A percentile compares a stretch with the other conserved stretches of the same genome.
Evolutionary conservation across 2,797 vertebrate genomes (phyloP).

Genomic region (Bradypodion ventrale): DNA sequence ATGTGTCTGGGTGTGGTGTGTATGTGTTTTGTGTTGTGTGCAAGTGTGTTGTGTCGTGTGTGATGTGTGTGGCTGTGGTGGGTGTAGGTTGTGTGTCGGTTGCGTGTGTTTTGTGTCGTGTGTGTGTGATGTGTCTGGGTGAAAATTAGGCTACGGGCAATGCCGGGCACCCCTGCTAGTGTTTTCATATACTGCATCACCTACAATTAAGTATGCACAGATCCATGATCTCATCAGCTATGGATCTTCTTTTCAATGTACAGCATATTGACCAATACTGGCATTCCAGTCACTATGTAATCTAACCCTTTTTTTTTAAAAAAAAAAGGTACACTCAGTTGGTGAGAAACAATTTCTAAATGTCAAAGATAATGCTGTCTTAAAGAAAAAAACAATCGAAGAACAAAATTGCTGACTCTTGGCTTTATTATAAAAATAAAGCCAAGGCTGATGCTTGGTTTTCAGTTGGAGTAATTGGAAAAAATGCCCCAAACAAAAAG

Average conservation of each 20-base stretch:
- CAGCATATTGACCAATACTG: not conserved
- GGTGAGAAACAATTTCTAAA: slow-evolving; percentile 18
- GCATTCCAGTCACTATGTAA: not conserved
- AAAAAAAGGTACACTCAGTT: slow-evolving; percentile 1
- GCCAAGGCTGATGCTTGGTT: not conserved
- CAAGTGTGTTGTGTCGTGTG: too few relatives aligned
- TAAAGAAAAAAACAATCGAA: not conserved
- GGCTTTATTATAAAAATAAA: slow-evolving; percentile 7
- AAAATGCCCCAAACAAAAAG: not conserved
- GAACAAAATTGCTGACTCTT: not conserved
- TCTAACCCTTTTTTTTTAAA: not conserved
- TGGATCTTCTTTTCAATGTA: not conserved
- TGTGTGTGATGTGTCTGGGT: too few relatives aligned
- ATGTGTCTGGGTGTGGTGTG: too few relatives aligned
- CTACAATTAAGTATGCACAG: not conserved
- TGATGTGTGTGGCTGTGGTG: too few relatives aligned
- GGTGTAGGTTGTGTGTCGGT: too few relatives aligned
- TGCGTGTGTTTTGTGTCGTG: too few relatives aligned
- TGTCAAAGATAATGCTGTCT: slow-evolving; percentile 7
- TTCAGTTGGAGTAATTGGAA: not conserved
- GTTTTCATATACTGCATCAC: not conserved
- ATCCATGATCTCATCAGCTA: not conserved
- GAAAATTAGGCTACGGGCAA: too few relatives aligned
- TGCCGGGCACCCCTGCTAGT: too few relatives aligned
- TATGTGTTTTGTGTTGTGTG: too few relatives aligned